These are phyloP conservation scores for Microplitis demolitor DNA, from an alignment of 1,140 invertebrate species.

Conservation along the genomic window DNA sequence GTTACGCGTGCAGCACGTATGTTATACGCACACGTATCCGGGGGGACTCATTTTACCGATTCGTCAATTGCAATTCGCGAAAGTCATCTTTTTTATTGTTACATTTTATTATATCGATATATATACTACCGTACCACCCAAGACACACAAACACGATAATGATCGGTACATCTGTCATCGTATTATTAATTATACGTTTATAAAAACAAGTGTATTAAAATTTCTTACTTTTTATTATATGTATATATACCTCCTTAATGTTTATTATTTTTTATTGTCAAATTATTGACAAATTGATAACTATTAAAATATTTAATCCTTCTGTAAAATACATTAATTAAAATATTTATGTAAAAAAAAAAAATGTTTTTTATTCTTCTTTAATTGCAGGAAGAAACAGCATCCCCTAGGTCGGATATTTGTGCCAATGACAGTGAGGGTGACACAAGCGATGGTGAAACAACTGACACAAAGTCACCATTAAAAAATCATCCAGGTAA, in stretches of 20 bases:
- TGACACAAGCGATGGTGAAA: slow-evolving; percentile 55
- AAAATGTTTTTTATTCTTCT: slow-evolving; percentile 32
- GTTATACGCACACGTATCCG: slow-evolving; percentile 43
- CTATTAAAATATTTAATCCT: background rate
- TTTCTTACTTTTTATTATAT: no score
- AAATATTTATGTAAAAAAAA: background rate
- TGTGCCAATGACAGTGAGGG: slow-evolving; percentile 57
- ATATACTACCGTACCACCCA: no score
- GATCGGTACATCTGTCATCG: no score
- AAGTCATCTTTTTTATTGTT: slow-evolving; percentile 12
- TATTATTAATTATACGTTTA: no score
- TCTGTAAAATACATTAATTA: background rate
- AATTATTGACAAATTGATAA: background rate
- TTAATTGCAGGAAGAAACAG: slow-evolving; percentile 53
- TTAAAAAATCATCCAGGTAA: slow-evolving; percentile 55
- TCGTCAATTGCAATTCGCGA: slow-evolving; percentile 25
- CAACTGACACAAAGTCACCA: slow-evolving; percentile 49
- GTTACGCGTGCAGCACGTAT: slow-evolving; percentile 47
- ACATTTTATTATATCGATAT: background rate
- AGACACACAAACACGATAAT: no score
- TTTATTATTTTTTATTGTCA: no score
- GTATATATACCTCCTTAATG: no score
- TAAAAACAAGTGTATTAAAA: no score
- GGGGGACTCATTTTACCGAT: slow-evolving; percentile 34
- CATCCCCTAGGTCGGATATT: slow-evolving; percentile 56